Evolutionary conservation across 2,797 vertebrate genomes (phyloP).

Genomic region (Muscicapa comitata): DNA sequence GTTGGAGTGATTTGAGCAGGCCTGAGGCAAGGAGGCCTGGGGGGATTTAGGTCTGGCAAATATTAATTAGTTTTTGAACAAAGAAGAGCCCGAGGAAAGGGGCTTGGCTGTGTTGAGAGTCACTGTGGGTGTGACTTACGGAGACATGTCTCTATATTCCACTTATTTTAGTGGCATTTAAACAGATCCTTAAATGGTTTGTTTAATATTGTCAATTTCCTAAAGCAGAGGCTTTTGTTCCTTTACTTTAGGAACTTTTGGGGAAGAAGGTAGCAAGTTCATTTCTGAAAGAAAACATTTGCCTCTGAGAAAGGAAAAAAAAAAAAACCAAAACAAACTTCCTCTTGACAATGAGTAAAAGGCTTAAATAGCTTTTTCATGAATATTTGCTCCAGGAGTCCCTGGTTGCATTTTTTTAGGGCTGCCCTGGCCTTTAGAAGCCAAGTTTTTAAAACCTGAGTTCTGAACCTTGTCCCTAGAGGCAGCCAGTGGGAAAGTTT

Average conservation of each 20-base stretch:
- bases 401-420: neutral
- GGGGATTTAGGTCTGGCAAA: neutral
- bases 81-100: neutral
- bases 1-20: neutral
- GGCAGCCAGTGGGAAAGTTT: neutral
- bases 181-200: neutral
- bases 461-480: neutral
- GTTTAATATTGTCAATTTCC: neutral
- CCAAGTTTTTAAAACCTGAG: neutral
- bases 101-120: neutral
- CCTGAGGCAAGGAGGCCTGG: neutral
- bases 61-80: neutral
- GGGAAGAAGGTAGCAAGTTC: neutral
- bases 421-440: neutral
- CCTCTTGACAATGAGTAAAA: neutral
- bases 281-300: neutral
- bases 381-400: neutral
- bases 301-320: neutral
- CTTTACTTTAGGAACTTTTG: neutral
- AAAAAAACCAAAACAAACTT: neutral
- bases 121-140: neutral
- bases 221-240: neutral
- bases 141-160: neutral
- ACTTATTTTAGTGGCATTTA: neutral
- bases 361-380: neutral